Evolutionary conservation across 2,113 vertebrate species (phyloP), one percentile per base, ranked within the genome.

Genomic region (Podiceps cristatus): DNA sequence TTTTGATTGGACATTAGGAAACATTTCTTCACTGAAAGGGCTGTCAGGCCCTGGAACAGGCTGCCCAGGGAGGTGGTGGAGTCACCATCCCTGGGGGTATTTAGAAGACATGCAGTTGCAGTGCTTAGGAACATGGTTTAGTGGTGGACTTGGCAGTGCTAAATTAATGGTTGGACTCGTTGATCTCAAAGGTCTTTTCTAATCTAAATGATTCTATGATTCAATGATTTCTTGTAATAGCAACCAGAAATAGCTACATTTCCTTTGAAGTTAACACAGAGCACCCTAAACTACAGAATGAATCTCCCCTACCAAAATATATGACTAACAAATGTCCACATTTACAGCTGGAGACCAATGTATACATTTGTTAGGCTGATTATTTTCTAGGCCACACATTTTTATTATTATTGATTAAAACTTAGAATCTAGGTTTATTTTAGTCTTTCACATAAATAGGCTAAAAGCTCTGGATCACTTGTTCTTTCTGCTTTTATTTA

Each of bases 401-500:
- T 88, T 59, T 89, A 23, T 90, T 89, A 23, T 90, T 78, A 67
- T 59, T 74, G 64, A 88, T 89, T 56, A 66, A 83, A 78, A 60
- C 33, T 42, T 66, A 68, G 10, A 45, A 81, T 81, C 53, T 52
- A 37, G 11, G 75, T 95, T 94, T 96, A 88, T 90, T 94, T 96
- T 81, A 95, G 37, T 62, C n/a, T 75, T 96, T 79, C 49, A 72
- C 12, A 86, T 73, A 96, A 96, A 82, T 72, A 79, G 50, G 33
- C 66, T 93, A 52, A 97, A 95, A 97, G 68, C 76, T 91, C 71
- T 88, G 55, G 11, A 62, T 72, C 74, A 50, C 92, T 66, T 77
- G 27, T 60, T 86, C 67, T 93, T 95, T 83, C 84, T 94, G 58
- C 50, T 96, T 96, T 96, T 85, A 88, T 96, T 96, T 96, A 83